These are phyloP conservation scores for Dolomedes plantarius DNA, from an alignment of 2,888 invertebrate genomes.

Conservation along the genomic window DNA sequence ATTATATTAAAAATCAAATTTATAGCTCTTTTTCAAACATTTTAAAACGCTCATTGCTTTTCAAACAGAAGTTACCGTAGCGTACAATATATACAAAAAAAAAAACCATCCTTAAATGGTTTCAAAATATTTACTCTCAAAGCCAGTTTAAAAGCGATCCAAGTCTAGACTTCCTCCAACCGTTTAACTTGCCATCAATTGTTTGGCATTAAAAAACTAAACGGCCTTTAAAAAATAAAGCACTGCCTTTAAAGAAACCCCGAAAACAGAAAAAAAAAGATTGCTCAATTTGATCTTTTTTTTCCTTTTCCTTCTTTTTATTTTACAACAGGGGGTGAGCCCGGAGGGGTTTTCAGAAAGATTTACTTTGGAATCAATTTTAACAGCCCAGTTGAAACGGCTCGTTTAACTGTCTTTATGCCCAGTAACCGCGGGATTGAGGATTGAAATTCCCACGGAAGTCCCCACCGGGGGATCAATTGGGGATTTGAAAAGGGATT, in stretches of 20 bases:
- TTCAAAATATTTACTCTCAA: not conserved
- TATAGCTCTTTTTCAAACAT: no score
- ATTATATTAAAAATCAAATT: no score
- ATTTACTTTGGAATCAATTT: constrained; percentile 70
- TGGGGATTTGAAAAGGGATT: constrained; percentile 66
- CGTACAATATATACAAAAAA: no score
- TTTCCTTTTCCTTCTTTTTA: not conserved
- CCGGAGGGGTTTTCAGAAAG: constrained; percentile 68
- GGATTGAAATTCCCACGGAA: constrained; percentile 48
- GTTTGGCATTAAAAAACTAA: constrained; percentile 21
- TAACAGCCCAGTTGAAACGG: constrained; percentile 66
- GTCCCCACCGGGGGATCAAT: constrained; percentile 61
- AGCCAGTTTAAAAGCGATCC: not conserved
- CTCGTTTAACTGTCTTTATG: constrained; percentile 70
- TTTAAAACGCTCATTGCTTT: no score
- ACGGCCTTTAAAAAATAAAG: constrained; percentile 18
- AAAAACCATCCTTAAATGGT: no score
- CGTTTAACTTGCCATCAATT: constrained; percentile 11
- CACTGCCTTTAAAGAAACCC: constrained; percentile 2
- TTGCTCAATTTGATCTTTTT: constrained; percentile 48
- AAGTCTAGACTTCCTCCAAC: not conserved
- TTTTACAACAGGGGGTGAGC: constrained; percentile 19
- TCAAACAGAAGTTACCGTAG: no score
- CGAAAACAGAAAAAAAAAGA: constrained; percentile 36
- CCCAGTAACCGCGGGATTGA: constrained; percentile 50